Conservation (phyloP, 2,797 vertebrate species). For the Tapera naevia region DNA sequence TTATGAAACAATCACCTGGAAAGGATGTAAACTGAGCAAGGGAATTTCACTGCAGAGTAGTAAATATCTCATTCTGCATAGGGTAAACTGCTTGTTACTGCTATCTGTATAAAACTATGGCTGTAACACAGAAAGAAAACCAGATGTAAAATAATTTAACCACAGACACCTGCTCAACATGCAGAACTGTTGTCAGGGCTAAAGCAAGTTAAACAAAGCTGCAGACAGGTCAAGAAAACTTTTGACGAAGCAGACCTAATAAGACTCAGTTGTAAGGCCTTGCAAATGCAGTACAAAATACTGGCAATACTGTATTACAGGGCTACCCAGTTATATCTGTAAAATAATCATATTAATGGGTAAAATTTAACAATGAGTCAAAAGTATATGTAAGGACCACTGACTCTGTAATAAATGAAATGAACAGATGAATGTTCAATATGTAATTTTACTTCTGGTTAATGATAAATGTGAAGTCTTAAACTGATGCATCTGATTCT, state of each 20-base stretch:
- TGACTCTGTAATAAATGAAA: background rate
- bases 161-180: background rate
- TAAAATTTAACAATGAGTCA: background rate
- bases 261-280: background rate
- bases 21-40: background rate
- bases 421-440: background rate
- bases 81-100: background rate
- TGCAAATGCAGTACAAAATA: background rate
- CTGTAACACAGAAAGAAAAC: background rate
- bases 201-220: background rate
- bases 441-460: background rate
- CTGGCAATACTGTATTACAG: background rate
- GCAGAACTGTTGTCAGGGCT: background rate
- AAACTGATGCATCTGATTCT: background rate
- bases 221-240: background rate
- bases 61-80: background rate
- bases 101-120: background rate
- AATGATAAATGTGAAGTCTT: background rate
- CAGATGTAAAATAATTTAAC: conserved; percentile 4
- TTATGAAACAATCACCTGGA: conserved; percentile 6
- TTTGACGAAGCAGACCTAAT: background rate
- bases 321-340: background rate
- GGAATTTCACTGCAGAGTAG: background rate
- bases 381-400: background rate
- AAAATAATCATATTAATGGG: background rate